phyloP scores from a whole-genome alignment of 2,113 vertebrate genomes.

The Furnarius figulus region DNA sequence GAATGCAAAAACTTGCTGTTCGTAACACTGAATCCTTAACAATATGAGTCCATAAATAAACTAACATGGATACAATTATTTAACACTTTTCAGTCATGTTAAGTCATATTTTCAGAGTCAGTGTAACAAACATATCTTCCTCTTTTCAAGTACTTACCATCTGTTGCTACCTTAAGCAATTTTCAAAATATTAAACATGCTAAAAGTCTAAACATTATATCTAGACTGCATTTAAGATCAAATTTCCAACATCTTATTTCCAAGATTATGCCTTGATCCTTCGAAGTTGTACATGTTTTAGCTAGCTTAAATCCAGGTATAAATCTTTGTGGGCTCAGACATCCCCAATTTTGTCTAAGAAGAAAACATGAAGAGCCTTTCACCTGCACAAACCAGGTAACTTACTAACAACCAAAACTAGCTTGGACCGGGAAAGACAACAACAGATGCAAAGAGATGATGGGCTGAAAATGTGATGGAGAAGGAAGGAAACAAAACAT shows the following conservation, averaged over 20 bases:
- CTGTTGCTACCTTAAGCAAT: background rate
- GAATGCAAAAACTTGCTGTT: background rate
- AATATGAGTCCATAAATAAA: background rate
- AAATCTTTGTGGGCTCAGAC: background rate
- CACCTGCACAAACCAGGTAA: background rate
- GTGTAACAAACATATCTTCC: background rate
- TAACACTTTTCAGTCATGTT: background rate
- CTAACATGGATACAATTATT: background rate
- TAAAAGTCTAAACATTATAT: background rate
- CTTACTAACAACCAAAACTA: background rate
- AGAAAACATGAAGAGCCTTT: background rate
- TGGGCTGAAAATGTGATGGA: fast-evolving
- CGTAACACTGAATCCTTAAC: background rate
- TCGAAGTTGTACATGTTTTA: background rate
- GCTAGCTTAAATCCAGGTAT: background rate
- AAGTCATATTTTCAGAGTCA: background rate
- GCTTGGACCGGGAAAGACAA: background rate
- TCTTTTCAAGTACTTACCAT: background rate
- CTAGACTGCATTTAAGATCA: background rate
- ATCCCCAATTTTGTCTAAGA: background rate
- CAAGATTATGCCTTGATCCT: background rate
- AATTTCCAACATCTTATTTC: background rate
- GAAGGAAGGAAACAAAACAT: background rate
- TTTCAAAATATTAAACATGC: background rate
- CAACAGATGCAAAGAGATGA: background rate